These are phyloP conservation scores for Drosophila borealis DNA, from an alignment of 2,888 invertebrate genomes.

Conservation along the genomic window DNA sequence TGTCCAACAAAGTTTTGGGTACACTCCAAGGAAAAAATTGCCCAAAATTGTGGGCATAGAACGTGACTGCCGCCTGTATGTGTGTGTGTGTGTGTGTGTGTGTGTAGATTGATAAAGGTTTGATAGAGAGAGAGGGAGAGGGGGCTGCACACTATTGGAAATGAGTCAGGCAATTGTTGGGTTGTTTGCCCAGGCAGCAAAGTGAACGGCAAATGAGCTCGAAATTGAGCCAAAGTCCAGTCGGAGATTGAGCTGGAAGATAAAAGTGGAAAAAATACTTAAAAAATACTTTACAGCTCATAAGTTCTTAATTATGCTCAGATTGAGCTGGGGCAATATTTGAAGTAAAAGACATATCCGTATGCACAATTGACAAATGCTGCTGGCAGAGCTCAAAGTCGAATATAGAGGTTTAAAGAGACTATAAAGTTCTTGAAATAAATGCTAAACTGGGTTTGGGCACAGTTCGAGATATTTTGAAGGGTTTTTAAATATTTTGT, in stretches of 20 bases:
- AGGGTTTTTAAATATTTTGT: too few relatives aligned
- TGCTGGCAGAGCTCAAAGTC: not conserved
- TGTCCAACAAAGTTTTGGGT: conserved; percentile 18
- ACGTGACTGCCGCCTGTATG: conserved; percentile 33
- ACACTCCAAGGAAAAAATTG: conserved; percentile 5
- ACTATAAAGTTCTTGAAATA: too few relatives aligned
- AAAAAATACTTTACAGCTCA: not conserved
- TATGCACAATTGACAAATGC: not conserved
- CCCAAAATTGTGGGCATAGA: conserved; percentile 31
- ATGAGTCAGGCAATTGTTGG: conserved; percentile 56
- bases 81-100: conserved; percentile 8
- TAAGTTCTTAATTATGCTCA: not conserved
- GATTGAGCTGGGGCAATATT: not conserved
- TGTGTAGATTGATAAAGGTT: conserved; percentile 35
- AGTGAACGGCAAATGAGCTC: not conserved
- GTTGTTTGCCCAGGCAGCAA: conserved; percentile 13
- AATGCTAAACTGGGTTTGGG: too few relatives aligned
- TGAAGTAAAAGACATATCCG: not conserved
- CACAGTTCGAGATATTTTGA: too few relatives aligned
- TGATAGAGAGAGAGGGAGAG: not conserved
- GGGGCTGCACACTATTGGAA: conserved; percentile 50
- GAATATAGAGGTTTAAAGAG: too few relatives aligned
- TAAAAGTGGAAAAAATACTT: conserved; percentile 3
- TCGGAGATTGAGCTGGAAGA: conserved; percentile 8
- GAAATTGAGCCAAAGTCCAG: not conserved